phyloP scores from a whole-genome alignment of 2,888 invertebrate species.

The Candidula unifasciata region DNA sequence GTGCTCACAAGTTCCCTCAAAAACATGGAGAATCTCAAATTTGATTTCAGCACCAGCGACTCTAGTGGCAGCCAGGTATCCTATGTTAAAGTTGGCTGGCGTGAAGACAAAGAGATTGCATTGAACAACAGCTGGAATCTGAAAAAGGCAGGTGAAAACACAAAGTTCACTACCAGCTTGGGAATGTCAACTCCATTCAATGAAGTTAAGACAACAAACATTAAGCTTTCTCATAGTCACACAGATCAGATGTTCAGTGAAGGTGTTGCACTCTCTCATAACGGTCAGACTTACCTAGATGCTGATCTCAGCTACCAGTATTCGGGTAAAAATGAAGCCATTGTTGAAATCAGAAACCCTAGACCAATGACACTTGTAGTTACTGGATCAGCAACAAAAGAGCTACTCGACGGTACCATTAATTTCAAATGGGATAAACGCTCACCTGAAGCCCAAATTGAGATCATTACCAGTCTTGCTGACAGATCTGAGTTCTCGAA shows the following conservation, averaged over 20 bases:
- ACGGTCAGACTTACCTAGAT: conserved; percentile 62
- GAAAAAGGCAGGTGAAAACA: not conserved
- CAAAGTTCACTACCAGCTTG: conserved; percentile 16
- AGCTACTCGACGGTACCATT: conserved; percentile 60
- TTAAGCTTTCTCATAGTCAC: conserved; percentile 48
- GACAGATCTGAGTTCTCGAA: conserved; percentile 48
- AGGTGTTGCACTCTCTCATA: conserved; percentile 51
- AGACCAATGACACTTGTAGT: conserved; percentile 60
- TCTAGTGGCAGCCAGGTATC: conserved; percentile 25
- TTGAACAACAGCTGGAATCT: conserved; percentile 46
- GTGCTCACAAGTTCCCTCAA: conserved; percentile 49
- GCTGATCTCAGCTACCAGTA: conserved; percentile 51
- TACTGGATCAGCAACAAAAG: conserved; percentile 55
- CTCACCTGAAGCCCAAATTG: conserved; percentile 59
- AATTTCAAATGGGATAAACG: conserved; percentile 72
- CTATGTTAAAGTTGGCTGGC: conserved; percentile 55
- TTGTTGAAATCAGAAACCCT: conserved; percentile 61
- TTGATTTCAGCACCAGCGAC: conserved; percentile 45
- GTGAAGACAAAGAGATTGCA: conserved; percentile 50
- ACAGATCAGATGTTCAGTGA: conserved; percentile 44
- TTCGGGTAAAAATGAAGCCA: conserved; percentile 37
- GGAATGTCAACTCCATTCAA: conserved; percentile 52
- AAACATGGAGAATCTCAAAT: conserved; percentile 49
- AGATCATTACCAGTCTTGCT: conserved; percentile 59
- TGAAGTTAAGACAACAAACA: conserved; percentile 38